phyloP scores from a whole-genome alignment of 2,797 vertebrate genomes.

The Melopsittacus undulatus region DNA sequence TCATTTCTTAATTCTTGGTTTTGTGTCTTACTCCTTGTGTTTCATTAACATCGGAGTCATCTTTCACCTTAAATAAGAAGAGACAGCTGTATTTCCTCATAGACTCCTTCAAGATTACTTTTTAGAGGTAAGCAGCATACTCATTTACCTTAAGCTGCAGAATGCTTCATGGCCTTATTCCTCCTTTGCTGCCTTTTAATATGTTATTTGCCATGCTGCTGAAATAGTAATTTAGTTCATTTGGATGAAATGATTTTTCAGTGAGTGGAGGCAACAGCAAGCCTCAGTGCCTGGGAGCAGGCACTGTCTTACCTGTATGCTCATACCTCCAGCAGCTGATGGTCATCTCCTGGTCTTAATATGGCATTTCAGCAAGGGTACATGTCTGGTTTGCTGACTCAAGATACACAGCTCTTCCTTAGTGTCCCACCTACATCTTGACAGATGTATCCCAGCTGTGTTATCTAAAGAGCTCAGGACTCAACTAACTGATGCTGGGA shows the following conservation, averaged over 20 bases:
- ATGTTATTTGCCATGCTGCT: not conserved
- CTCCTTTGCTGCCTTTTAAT: not conserved
- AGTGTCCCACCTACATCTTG: not conserved
- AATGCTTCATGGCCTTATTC: not conserved
- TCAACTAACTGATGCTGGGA: not conserved
- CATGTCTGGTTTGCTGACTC: not conserved
- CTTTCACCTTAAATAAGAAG: not conserved
- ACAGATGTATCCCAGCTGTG: accelerated
- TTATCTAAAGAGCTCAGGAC: not conserved
- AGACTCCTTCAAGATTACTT: not conserved
- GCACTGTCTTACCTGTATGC: accelerated
- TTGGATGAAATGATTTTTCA: not conserved
- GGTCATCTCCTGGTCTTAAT: not conserved
- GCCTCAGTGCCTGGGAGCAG: accelerated
- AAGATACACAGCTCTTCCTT: not conserved
- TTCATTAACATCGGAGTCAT: not conserved
- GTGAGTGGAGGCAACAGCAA: not conserved
- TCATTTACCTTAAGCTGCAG: not conserved
- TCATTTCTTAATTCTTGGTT: not conserved
- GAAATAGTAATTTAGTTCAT: not conserved
- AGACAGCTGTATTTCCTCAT: not conserved
- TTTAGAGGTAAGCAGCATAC: not conserved
- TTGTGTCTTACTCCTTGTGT: not conserved
- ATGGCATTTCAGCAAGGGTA: not conserved
- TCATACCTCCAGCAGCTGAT: not conserved